Evolutionary conservation across 2,113 vertebrate genomes (phyloP).

Genomic region (Canis aureus): DNA sequence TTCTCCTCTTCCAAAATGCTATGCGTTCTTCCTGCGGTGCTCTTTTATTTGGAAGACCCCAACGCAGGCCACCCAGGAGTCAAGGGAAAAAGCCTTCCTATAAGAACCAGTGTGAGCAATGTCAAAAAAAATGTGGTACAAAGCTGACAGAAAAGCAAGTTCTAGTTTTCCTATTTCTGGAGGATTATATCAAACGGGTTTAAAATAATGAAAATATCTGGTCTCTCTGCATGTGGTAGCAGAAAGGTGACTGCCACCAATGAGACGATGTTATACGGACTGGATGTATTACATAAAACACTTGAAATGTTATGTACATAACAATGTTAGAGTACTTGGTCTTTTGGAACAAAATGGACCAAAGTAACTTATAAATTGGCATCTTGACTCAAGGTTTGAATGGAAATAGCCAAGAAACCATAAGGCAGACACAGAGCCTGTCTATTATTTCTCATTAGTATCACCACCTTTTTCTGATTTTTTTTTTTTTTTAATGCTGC

Average conservation of each 20-base stretch:
- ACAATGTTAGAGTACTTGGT: background rate
- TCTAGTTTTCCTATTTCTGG: constrained; percentile 68
- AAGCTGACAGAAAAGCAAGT: constrained; percentile 50
- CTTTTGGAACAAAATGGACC: constrained; percentile 41
- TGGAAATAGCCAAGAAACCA: constrained; percentile 19
- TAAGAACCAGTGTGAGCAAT: constrained; percentile 69
- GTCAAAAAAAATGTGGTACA: background rate
- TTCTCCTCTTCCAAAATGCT: constrained; percentile 62
- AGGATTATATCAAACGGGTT: constrained; percentile 72
- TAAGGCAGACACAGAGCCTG: background rate
- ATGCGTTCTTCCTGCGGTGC: background rate
- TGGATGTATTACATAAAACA: background rate
- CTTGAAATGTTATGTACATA: background rate
- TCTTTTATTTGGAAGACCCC: constrained; percentile 68
- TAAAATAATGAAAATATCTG: constrained; percentile 76
- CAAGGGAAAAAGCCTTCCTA: constrained; percentile 26
- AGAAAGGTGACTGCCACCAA: constrained; percentile 59
- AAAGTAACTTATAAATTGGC: background rate
- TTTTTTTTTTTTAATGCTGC: background rate
- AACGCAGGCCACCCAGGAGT: constrained; percentile 53
- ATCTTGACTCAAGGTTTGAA: constrained; percentile 9
- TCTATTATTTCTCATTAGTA: background rate
- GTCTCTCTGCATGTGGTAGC: constrained; percentile 58
- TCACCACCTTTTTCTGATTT: background rate
- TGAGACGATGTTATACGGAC: background rate